These are phyloP conservation scores for Dendrocincla fuliginosa DNA, from an alignment of 2,797 vertebrate species.

Conservation along the genomic window DNA sequence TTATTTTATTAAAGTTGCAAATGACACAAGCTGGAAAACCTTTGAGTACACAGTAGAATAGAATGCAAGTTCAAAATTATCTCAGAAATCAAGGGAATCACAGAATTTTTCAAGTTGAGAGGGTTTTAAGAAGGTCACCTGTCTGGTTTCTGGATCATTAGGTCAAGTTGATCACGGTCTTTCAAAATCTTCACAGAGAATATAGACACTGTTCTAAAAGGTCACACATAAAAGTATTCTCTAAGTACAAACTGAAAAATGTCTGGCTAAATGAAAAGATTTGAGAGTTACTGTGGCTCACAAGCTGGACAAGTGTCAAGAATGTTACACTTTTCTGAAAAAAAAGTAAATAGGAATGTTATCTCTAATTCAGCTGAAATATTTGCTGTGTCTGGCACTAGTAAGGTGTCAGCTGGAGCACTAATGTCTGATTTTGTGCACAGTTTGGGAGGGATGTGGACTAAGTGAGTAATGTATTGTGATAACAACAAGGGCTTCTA, in stretches of 20 bases:
- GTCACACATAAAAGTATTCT: neutral
- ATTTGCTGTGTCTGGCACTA: conserved; percentile 49
- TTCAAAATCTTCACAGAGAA: neutral
- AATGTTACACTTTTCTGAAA: conserved; percentile 24
- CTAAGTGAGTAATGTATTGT: neutral
- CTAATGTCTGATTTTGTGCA: neutral
- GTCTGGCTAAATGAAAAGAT: neutral
- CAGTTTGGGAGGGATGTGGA: neutral
- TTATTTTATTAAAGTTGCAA: neutral
- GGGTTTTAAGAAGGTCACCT: neutral
- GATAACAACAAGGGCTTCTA: conserved; percentile 8
- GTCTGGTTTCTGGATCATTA: neutral
- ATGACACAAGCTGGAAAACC: neutral
- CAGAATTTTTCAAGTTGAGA: neutral
- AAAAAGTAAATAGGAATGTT: conserved; percentile 8
- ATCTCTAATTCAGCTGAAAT: conserved; percentile 43
- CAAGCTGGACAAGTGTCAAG: conserved; percentile 12
- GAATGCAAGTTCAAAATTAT: neutral
- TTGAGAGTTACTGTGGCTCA: neutral
- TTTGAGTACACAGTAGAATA: neutral
- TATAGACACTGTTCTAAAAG: neutral
- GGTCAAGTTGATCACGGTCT: neutral
- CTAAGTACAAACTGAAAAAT: neutral
- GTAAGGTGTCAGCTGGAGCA: conserved; percentile 5
- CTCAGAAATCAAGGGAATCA: neutral